Conservation (phyloP, 2,888 invertebrate species). For the Apamea anceps region DNA sequence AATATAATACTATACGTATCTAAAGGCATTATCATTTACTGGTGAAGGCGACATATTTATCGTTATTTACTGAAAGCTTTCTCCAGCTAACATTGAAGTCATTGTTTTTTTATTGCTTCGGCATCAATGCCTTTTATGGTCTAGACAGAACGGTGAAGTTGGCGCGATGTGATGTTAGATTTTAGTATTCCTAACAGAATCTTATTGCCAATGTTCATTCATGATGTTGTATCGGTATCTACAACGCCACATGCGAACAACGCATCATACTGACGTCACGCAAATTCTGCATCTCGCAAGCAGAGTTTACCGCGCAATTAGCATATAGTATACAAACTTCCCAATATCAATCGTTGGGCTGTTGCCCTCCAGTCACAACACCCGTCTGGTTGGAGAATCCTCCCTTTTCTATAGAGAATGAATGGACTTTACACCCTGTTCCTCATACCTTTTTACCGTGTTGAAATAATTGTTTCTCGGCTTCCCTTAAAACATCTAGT, state of each 20-base stretch:
- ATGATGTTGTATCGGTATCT: too few relatives aligned
- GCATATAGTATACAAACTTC: too few relatives aligned
- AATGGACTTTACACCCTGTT: too few relatives aligned
- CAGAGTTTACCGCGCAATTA: too few relatives aligned
- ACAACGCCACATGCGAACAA: too few relatives aligned
- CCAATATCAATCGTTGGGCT: too few relatives aligned
- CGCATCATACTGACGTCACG: too few relatives aligned
- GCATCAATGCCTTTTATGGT: slow-evolving; percentile 2
- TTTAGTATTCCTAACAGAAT: not conserved
- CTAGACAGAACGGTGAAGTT: not conserved
- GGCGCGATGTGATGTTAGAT: not conserved
- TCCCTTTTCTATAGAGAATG: too few relatives aligned
- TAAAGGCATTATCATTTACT: not conserved
- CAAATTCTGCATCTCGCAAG: too few relatives aligned
- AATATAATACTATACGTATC: too few relatives aligned
- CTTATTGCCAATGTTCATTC: not conserved
- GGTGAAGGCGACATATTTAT: not conserved
- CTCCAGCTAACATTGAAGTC: not conserved
- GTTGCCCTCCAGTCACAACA: too few relatives aligned
- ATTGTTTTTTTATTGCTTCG: slow-evolving; percentile 7
- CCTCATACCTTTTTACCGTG: not conserved
- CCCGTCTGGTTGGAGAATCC: too few relatives aligned
- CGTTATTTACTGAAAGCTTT: slow-evolving; percentile 9
- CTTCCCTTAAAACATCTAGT: not conserved
- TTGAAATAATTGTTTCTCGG: not conserved